Percentiles rank a stretch among this genome's conserved stretches.
These are phyloP conservation scores for Atrichornis clamosus DNA, from an alignment of 2,113 vertebrate genomes.

Conservation along the genomic window DNA sequence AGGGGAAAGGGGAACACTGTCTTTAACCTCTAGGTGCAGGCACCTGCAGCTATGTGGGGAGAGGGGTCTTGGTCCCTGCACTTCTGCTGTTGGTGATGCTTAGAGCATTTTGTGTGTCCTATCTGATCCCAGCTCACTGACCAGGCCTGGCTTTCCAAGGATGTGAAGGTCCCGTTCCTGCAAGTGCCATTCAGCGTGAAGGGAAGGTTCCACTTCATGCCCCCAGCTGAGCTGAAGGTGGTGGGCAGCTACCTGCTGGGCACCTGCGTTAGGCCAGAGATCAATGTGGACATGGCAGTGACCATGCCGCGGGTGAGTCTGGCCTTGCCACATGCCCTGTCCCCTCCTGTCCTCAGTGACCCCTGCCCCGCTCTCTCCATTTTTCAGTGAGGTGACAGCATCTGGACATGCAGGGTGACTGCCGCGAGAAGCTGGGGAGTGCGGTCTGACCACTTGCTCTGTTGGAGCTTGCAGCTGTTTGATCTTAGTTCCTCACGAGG, in stretches of 20 bases:
- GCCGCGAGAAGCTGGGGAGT: accelerated
- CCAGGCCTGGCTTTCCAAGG: conserved; percentile 82
- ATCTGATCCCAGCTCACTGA: conserved; percentile 77
- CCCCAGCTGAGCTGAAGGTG: conserved; percentile 80
- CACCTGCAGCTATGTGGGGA: background rate
- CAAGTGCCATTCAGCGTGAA: conserved; percentile 83
- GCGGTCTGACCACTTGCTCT: background rate
- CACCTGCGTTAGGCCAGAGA: conserved; percentile 84
- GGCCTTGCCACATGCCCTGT: accelerated
- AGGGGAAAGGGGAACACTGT: accelerated
- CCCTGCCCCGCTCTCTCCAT: background rate
- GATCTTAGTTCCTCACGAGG: background rate
- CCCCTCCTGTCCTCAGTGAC: accelerated
- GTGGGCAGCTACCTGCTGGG: conserved; percentile 94
- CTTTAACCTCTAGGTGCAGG: background rate
- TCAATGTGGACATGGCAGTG: conserved; percentile 86
- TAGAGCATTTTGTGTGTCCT: accelerated
- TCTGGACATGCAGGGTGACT: background rate
- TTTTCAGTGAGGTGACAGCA: background rate
- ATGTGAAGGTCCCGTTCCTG: conserved; percentile 84
- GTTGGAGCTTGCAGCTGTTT: background rate
- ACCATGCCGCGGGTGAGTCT: conserved; percentile 87
- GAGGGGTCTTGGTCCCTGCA: background rate
- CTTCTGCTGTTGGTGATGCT: background rate
- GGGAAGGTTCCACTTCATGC: conserved; percentile 85